Conservation (phyloP, 1,140 invertebrate species). For the Notospermus geniculatus region DNA sequence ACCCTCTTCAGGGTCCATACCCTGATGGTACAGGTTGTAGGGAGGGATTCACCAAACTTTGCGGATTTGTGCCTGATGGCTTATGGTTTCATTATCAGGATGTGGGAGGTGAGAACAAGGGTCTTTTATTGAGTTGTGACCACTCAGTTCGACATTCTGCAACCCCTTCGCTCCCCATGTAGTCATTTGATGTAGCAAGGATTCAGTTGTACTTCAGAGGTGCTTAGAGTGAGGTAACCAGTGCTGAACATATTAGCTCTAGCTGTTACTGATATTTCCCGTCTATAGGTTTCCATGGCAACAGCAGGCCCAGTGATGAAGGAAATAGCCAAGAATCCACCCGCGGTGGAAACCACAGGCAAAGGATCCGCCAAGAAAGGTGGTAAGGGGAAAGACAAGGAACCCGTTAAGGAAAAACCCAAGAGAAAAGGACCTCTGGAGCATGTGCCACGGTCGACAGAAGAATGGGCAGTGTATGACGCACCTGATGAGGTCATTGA, state of each 20-base stretch:
- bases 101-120: conserved; percentile 43
- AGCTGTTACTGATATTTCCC: too few relatives aligned
- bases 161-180: too few relatives aligned
- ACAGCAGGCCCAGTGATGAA: conserved; percentile 40
- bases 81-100: conserved; percentile 38
- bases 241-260: too few relatives aligned
- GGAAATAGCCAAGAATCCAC: conserved; percentile 41
- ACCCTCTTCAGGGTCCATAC: conserved; percentile 40
- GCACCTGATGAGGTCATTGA: conserved; percentile 51
- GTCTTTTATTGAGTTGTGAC: too few relatives aligned
- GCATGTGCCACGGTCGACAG: conserved; percentile 36
- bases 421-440: conserved; percentile 49
- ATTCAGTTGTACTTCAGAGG: too few relatives aligned
- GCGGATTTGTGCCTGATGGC: conserved; percentile 42
- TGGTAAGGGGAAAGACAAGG: conserved; percentile 26
- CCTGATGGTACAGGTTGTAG: conserved; percentile 44
- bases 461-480: conserved; percentile 52
- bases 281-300: conserved; percentile 39
- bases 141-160: too few relatives aligned
- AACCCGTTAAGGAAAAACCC: conserved; percentile 39
- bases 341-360: conserved; percentile 19
- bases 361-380: conserved; percentile 30
- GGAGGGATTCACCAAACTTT: conserved; percentile 34
- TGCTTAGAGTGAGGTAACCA: too few relatives aligned
- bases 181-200: too few relatives aligned